Percentiles rank a stretch among this genome's conserved stretches.
Conservation (phyloP, 2,113 vertebrate genomes). For the Octodon degus region DNA sequence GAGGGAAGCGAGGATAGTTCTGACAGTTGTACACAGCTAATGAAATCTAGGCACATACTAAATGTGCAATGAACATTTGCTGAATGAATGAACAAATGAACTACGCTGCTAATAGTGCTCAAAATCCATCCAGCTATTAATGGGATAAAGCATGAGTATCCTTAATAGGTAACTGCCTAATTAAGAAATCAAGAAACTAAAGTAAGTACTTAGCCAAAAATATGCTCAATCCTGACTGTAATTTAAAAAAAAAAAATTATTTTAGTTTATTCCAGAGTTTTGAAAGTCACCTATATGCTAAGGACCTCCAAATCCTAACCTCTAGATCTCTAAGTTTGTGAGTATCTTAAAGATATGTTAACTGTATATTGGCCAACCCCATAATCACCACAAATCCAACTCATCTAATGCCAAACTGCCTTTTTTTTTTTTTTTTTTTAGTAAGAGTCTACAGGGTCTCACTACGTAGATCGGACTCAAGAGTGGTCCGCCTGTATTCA, state of each 20-base stretch:
- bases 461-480: too few species aligned
- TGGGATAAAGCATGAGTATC: background rate
- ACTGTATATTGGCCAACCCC: background rate
- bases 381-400: background rate
- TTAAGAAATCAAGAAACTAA: conserved; percentile 3
- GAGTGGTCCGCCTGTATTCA: too few species aligned
- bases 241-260: background rate
- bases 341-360: background rate
- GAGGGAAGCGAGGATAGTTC: background rate
- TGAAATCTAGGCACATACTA: background rate
- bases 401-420: background rate
- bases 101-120: background rate
- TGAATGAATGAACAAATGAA: conserved; percentile 12
- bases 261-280: conserved; percentile 52
- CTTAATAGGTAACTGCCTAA: conserved; percentile 12
- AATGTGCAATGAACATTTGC: background rate
- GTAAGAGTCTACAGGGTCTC: too few species aligned
- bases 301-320: conserved; percentile 1
- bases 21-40: background rate
- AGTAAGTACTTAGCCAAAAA: conserved; percentile 28
- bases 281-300: background rate
- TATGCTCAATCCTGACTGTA: background rate
- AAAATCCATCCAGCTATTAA: background rate
- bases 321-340: background rate
- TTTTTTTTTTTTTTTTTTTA: too few species aligned